Base-by-base conservation (phyloP, 1,140 invertebrate genomes). In the Globodera rostochiensis region DNA sequence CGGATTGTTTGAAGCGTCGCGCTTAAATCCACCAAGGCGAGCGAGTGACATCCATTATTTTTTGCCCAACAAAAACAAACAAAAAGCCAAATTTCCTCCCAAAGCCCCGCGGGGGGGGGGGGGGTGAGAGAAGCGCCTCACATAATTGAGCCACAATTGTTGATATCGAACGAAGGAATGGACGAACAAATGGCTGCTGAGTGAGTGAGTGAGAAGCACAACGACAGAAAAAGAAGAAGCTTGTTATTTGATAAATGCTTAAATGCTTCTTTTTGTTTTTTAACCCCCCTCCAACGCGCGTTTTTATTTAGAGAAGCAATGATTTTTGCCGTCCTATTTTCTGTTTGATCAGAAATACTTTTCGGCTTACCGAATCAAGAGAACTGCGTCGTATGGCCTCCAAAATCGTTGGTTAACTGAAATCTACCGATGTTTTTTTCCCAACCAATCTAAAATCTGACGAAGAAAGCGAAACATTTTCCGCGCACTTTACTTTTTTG, bases 71-170 rank as follows among this genome's bases (percentile, higher is more conserved):
- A 50, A 50, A 60, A 60, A 60, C 57, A 60, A 60, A 60, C 11
- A 60, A 60, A 60, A 60, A 13, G 57, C 57, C 57, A 60, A 60
- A 60, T 19, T 60, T 60, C 57, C 15, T 60, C 49, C 1, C 57
- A 60, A 15, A 19, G 11, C 57, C 11, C 57, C 15, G 57, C 57
- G 57, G 57, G 13, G 57, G 57, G 50, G 11, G 50, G 50, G 50
- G 50, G 50, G 11, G 50, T n/a, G 6, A 15, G 50, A 53, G 50
- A 53, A 53, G 50, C 50, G 50, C 7, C 50, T 13, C 19, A 64
- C 57, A 64, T 64, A 64, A 64, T 64, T 64, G 57, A 64, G 57
- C 57, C 57, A 64, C 15, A 64, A 64, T 64, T 64, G 57, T 60
- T 64, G 6, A 19, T 19, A 64, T 19, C 57, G 57, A 64, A 64